A percentile compares a stretch with the other conserved stretches of the same genome.
These are phyloP conservation scores for human DNA, from an alignment of 2,113 vertebrate genomes.

Conservation along the genomic window GRCh38 chr5:16689001-16689500, in stretches of 20 bases:
- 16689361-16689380: neutral
- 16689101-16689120: accelerated
- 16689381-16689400: neutral
- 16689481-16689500: neutral
- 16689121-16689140: neutral
- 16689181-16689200: accelerated
- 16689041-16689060: too few relatives aligned
- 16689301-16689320: too few relatives aligned
- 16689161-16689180: accelerated
- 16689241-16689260: neutral
- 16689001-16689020: too few relatives aligned
- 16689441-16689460: neutral
- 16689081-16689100: accelerated
- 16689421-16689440: neutral
- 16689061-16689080: neutral
- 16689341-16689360: neutral
- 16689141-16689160: neutral
- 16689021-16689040: neutral
- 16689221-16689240: accelerated
- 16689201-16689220: neutral
- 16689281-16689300: neutral
- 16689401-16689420: neutral
- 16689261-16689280: neutral
- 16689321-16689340: neutral
- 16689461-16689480: neutral